Evolutionary conservation across 2,113 vertebrate genomes (phyloP), one percentile per base, ranked within the genome.

Genomic region (Micromys minutus): DNA sequence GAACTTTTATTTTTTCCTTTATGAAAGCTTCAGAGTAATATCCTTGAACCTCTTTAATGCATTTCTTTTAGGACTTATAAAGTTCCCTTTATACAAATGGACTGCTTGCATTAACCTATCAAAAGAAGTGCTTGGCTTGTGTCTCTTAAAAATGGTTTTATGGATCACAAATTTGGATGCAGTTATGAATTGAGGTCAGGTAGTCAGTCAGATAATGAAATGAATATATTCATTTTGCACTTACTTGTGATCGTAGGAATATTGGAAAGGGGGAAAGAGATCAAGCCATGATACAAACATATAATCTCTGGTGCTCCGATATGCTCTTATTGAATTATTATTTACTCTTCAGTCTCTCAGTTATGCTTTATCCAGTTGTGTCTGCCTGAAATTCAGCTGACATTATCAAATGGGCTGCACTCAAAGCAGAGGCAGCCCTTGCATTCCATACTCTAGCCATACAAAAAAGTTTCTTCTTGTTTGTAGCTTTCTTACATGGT

Each of bases 191-290:
- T 96, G 96, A 39, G 87, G 52, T 59, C 89, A 72, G 65, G 59
- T 55, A 97, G 91, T 47, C n/a, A 96, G 69, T 77, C 61, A 96
- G 81, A n/a, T 63, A 97, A 85, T 80, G 69, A 81, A 92, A 69
- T 91, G 65, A 63, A 85, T 94, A 96, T 90, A 93, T 95, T 92
- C 13, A 95, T 98, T 98, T 97, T 97, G 36, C 42, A 94, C 77
- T 83, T 97, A 90, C 80, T 92, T 95, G 72, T 93, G 86, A 88
- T 61, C 86, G 52, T 59, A 95, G 75, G 57, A 95, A 89, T 95
- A 77, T 79, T 61, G 42, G 65, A 89, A 0, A 94, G 26, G 95
- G 39, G n/a, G 24, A 63, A 55, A 95, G 5, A 39, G 77, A 93
- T 94, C 85, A 91, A 97, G 81, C 76, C 71, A 81, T 65, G 24